Evolutionary conservation across 2,113 vertebrate species (phyloP), one percentile per base, ranked within the genome.

Genomic region (Thunnus thynnus): DNA sequence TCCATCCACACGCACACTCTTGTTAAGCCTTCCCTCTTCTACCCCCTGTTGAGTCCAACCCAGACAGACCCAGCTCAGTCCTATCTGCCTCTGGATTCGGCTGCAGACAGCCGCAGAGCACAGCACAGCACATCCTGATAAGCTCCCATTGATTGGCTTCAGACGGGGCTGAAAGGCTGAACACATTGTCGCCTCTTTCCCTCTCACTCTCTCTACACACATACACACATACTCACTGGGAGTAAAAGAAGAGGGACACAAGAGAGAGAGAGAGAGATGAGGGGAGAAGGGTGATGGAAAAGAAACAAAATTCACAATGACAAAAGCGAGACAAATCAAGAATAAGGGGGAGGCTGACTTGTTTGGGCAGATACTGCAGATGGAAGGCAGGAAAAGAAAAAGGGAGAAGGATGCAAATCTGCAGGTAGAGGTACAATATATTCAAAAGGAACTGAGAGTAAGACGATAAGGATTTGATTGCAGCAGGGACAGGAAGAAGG

Each of bases 101-200:
- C 78, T 70, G 82, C 78, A 82, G 85, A 85, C 79, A 86, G 77
- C 83, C 68, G 20, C 79, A 72, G 66, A 87, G 76, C 56, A 56
- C 67, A 80, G 82, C 72, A 64, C 57, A 89, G 77, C 82, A 80
- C 80, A 85, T 80, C 82, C 89, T 76, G 91, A 93, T 93, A 91
- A 91, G 85, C 84, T 81, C 17, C 73, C 82, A 88, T 84, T 93
- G 91, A 93, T 93, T 89, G 83, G 88, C 85, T 89, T 77, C 86
- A 87, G 82, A 85, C 83, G 22, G 69, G 36, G 72, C 85, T 86
- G 85, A 86, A 88, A 87, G 80, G 78, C 82, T 88, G 72, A 87
- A 69, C 52, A 69, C 82, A 87, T 87, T 85, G 84, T 89, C 82
- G 55, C 82, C 58, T 67, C 70, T 58, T 16, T 76, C 58, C 62